Evolutionary conservation across 2,113 vertebrate genomes (phyloP).

Genomic region (Oenanthe melanoleuca): DNA sequence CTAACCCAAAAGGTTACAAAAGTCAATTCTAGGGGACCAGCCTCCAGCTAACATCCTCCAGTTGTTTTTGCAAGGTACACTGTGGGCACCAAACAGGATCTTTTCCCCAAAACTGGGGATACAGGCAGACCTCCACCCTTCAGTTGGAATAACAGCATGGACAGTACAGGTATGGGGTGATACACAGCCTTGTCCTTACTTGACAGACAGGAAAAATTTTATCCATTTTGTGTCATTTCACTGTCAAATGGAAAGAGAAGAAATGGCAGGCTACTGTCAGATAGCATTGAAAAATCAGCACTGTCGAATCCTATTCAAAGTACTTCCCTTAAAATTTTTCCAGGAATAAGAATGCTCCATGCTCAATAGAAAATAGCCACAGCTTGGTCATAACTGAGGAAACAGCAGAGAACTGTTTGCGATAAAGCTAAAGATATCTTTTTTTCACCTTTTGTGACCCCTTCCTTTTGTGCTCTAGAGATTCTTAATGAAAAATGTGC

Average conservation of each 20-base stretch:
- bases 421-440: not conserved
- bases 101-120: not conserved
- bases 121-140: not conserved
- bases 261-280: not conserved
- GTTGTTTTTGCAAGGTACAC: rapidly evolving
- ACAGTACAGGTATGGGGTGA: rapidly evolving
- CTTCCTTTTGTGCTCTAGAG: constrained; percentile 6
- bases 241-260: not conserved
- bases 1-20: not conserved
- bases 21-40: not conserved
- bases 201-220: not conserved
- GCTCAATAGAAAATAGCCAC: constrained; percentile 21
- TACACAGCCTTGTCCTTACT: not conserved
- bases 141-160: not conserved
- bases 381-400: constrained; percentile 17
- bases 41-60: not conserved
- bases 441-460: not conserved
- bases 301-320: not conserved
- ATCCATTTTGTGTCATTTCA: not conserved
- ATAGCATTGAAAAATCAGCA: not conserved
- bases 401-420: not conserved
- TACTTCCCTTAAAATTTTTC: constrained; percentile 12
- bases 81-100: not conserved
- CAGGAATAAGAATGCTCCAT: not conserved
- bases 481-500: constrained; percentile 42